phyloP scores from a whole-genome alignment of 2,113 vertebrate genomes.

The Oenanthe melanoleuca region DNA sequence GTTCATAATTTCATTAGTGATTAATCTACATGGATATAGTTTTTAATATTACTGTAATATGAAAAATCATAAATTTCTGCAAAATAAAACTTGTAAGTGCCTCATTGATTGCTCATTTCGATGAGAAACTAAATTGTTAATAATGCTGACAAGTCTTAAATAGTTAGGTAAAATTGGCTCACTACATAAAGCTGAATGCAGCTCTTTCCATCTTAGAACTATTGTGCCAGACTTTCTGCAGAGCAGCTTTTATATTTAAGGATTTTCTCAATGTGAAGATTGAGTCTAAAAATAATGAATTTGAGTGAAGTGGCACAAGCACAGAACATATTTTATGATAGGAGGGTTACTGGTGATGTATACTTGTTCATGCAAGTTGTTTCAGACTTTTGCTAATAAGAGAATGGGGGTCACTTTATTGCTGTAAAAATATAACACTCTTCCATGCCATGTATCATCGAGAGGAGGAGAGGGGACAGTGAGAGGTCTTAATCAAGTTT shows the following conservation, averaged over 20 bases:
- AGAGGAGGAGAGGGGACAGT: rapidly evolving
- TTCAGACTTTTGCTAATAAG: background rate
- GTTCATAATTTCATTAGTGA: background rate
- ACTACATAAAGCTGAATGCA: background rate
- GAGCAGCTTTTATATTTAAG: background rate
- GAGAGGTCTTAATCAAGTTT: background rate
- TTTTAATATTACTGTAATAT: background rate
- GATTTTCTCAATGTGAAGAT: background rate
- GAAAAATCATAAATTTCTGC: background rate
- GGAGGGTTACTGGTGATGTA: background rate
- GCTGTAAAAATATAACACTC: background rate
- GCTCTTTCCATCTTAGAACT: background rate
- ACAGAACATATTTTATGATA: background rate
- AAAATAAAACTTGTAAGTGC: background rate
- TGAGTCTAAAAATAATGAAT: background rate
- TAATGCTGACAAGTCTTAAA: background rate
- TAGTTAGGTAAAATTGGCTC: background rate
- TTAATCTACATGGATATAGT: background rate
- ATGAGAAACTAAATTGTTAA: background rate
- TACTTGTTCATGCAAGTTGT: background rate
- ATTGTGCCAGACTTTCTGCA: background rate
- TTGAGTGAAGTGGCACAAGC: background rate
- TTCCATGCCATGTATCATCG: background rate
- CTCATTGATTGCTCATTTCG: background rate
- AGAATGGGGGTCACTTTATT: background rate